Percentiles rank a stretch among this genome's conserved stretches.
phyloP scores from a whole-genome alignment of 1,140 invertebrate species.

The Drosophila bifasciata region DNA sequence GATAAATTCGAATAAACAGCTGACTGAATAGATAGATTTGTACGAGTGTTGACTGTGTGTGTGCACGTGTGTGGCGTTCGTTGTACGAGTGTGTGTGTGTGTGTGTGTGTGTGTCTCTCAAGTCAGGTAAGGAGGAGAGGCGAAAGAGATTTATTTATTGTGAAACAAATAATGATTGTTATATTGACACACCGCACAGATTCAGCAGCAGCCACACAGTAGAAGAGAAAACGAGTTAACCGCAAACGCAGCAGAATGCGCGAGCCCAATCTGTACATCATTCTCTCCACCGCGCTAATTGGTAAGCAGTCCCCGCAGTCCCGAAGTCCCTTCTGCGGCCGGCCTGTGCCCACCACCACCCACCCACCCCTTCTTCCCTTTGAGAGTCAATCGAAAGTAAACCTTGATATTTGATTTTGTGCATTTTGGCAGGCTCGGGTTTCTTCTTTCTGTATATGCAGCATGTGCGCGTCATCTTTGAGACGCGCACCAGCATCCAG shows the following conservation, averaged over 20 bases:
- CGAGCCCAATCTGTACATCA: conserved; percentile 69
- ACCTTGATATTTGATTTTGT: too few species aligned
- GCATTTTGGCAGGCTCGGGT: conserved; percentile 66
- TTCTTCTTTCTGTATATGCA: conserved; percentile 82
- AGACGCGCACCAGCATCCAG: conserved; percentile 74
- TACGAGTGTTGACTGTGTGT: too few species aligned
- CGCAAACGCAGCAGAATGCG: conserved; percentile 62
- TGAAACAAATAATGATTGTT: conserved; percentile 55
- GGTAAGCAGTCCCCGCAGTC: too few species aligned
- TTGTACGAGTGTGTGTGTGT: too few species aligned
- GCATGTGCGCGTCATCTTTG: conserved; percentile 78
- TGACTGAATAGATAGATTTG: too few species aligned
- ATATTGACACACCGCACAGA: conserved; percentile 1
- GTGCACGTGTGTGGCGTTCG: too few species aligned
- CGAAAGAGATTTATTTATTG: conserved; percentile 14
- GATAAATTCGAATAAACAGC: too few species aligned
- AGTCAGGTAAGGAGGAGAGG: conserved; percentile 7
- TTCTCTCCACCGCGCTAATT: conserved; percentile 76
- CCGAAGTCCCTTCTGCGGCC: too few species aligned
- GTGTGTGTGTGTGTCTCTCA: conserved; percentile 30
- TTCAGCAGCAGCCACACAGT: conserved; percentile 20
- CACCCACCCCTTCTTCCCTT: too few species aligned
- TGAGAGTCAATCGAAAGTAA: too few species aligned
- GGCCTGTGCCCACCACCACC: neutral
- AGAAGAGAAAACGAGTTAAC: conserved; percentile 24